Percentiles rank a stretch among this genome's conserved stretches.
These are phyloP conservation scores for Australoheros facetus DNA, from an alignment of 2,797 vertebrate genomes.

Conservation along the genomic window DNA sequence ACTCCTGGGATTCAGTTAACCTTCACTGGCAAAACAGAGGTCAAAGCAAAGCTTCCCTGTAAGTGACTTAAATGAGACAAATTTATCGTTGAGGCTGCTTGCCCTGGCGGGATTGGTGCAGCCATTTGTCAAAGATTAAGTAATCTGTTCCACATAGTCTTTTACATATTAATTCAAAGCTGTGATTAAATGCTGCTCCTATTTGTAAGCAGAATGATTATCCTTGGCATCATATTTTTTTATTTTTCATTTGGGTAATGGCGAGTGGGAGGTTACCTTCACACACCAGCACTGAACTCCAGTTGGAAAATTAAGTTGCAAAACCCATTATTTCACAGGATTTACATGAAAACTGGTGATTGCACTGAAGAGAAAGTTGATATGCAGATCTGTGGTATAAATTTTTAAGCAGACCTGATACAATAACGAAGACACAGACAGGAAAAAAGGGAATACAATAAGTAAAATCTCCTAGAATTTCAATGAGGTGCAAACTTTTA, in stretches of 20 bases:
- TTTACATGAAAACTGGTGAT: neutral
- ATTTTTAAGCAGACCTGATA: neutral
- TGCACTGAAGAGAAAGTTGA: neutral
- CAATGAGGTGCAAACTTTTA: conserved; percentile 3
- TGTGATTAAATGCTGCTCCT: conserved; percentile 47
- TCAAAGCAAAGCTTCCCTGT: conserved; percentile 28
- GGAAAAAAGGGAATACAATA: conserved; percentile 1
- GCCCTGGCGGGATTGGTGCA: neutral
- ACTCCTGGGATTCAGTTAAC: conserved; percentile 46
- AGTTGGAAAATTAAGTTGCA: neutral
- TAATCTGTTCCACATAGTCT: conserved; percentile 33
- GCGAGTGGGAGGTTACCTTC: conserved; percentile 11
- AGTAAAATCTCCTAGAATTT: conserved; percentile 19
- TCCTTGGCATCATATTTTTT: conserved; percentile 27
- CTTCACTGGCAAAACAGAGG: conserved; percentile 35
- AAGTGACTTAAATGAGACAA: conserved; percentile 40
- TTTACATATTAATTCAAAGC: conserved; percentile 33
- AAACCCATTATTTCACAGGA: conserved; percentile 6
- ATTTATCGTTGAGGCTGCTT: conserved; percentile 20
- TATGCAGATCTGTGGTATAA: neutral
- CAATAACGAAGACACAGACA: neutral
- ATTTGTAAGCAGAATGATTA: conserved; percentile 29
- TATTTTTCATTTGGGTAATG: conserved; percentile 30
- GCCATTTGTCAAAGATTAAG: conserved; percentile 47
- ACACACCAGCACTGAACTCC: neutral